These are phyloP conservation scores for Temnopleurus reevesii DNA, from an alignment of 53 echinoderm and acorn worm genomes.

Conservation along the genomic window DNA sequence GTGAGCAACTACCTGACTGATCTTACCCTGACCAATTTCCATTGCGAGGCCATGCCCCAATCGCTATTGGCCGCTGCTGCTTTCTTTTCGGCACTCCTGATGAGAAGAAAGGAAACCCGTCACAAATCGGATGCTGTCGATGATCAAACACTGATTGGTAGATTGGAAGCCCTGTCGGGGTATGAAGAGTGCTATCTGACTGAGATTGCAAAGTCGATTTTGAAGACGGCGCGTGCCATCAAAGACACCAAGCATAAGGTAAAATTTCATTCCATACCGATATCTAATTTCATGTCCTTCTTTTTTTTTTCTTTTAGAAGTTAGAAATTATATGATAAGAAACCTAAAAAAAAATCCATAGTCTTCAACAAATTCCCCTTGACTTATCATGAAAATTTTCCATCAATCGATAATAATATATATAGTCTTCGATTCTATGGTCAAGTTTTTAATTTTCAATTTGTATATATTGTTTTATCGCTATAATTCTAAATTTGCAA, in stretches of 20 bases:
- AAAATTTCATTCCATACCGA: background rate
- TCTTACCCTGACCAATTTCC: background rate
- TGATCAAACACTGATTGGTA: background rate
- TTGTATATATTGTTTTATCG: too few relatives aligned
- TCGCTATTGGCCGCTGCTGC: constrained; percentile 11
- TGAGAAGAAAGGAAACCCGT: background rate
- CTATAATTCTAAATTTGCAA: too few relatives aligned
- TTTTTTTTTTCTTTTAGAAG: background rate
- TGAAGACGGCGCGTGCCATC: background rate
- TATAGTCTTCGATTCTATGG: too few relatives aligned
- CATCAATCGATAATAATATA: too few relatives aligned
- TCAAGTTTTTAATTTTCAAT: too few relatives aligned
- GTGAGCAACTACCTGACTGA: background rate
- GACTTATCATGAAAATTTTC: background rate
- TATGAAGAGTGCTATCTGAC: background rate
- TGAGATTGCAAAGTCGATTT: background rate
- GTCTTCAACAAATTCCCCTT: background rate
- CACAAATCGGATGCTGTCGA: background rate
- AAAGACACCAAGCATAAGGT: background rate
- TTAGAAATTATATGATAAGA: background rate
- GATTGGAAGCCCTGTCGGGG: background rate
- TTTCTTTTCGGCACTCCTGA: background rate
- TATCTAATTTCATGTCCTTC: background rate
- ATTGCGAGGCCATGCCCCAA: background rate
- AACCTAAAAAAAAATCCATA: background rate